Evolutionary conservation across 2,797 vertebrate species (phyloP).

Genomic region (Acestrorhynchus altus): DNA sequence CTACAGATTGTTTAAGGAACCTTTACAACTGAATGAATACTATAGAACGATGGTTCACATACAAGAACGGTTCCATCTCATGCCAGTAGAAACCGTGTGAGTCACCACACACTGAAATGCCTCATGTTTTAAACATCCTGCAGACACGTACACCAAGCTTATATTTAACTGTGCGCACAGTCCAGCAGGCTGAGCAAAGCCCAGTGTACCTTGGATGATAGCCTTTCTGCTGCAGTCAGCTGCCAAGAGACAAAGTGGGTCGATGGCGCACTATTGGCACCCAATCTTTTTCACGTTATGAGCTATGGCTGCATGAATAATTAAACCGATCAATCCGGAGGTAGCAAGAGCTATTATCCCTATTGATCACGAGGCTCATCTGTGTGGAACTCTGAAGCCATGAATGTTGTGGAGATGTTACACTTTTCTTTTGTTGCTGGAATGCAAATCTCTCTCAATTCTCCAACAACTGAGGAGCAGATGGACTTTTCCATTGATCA

Average conservation of each 20-base stretch:
- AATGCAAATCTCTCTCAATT: not conserved
- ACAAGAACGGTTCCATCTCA: not conserved
- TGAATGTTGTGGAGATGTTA: slow-evolving; percentile 16
- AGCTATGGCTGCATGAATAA: slow-evolving; percentile 53
- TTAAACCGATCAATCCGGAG: slow-evolving; percentile 51
- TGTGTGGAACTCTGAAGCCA: slow-evolving; percentile 21
- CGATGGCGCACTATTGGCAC: slow-evolving; percentile 46
- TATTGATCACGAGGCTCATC: slow-evolving; percentile 36
- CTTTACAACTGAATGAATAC: not conserved
- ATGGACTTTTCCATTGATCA: not conserved
- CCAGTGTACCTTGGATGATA: slow-evolving; percentile 5
- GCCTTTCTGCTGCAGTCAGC: slow-evolving; percentile 50
- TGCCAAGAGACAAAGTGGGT: slow-evolving; percentile 36
- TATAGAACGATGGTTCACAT: not conserved
- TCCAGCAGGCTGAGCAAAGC: slow-evolving; percentile 30
- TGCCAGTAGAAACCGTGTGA: not conserved
- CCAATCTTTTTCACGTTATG: slow-evolving; percentile 52
- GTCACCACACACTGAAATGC: not conserved
- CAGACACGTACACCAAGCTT: not conserved
- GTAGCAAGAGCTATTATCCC: slow-evolving; percentile 43
- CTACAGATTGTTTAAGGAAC: not conserved
- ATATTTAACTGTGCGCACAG: slow-evolving; percentile 22
- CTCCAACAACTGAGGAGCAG: not conserved
- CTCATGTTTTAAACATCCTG: not conserved
- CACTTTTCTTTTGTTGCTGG: slow-evolving; percentile 28